Percentiles rank a stretch among this genome's conserved stretches.
Conservation (phyloP, 2,888 invertebrate species). For the Oegoconia quadripuncta region DNA sequence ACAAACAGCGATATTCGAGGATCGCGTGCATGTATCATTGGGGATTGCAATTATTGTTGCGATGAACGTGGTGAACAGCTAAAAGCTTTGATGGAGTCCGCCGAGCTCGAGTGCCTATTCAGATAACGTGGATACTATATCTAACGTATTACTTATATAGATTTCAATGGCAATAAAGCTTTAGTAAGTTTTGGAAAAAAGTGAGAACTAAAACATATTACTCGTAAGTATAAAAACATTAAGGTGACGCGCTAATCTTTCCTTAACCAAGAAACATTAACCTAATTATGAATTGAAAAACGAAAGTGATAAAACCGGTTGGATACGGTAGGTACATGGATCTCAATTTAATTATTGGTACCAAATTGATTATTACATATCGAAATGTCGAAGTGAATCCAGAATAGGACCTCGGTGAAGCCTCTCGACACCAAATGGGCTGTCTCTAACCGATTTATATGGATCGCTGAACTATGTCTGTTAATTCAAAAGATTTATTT, state of each 20-base stretch:
- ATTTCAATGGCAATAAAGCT: too few species aligned
- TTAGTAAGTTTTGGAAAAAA: too few species aligned
- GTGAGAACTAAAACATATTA: too few species aligned
- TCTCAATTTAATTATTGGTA: not conserved
- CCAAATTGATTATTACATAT: not conserved
- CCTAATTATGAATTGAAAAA: conserved; percentile 1
- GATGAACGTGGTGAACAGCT: conserved; percentile 58
- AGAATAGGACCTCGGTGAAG: conserved; percentile 46
- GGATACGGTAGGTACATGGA: not conserved
- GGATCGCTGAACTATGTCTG: conserved; percentile 42
- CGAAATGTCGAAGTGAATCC: conserved; percentile 7
- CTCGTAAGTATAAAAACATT: too few species aligned
- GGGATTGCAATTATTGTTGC: conserved; percentile 63
- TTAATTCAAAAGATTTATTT: not conserved
- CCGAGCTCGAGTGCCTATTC: conserved; percentile 31
- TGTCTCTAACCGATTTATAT: conserved; percentile 59
- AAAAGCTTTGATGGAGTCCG: conserved; percentile 37
- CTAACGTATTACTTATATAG: too few species aligned
- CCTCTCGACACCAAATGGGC: conserved; percentile 59
- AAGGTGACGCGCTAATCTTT: too few species aligned
- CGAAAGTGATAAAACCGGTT: not conserved
- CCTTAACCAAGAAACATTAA: too few species aligned
- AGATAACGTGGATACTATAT: too few species aligned
- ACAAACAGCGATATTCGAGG: conserved; percentile 42
- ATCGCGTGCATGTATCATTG: conserved; percentile 72